Conservation (phyloP, 2,888 invertebrate genomes). For the Harpagoxenus sublaevis region DNA sequence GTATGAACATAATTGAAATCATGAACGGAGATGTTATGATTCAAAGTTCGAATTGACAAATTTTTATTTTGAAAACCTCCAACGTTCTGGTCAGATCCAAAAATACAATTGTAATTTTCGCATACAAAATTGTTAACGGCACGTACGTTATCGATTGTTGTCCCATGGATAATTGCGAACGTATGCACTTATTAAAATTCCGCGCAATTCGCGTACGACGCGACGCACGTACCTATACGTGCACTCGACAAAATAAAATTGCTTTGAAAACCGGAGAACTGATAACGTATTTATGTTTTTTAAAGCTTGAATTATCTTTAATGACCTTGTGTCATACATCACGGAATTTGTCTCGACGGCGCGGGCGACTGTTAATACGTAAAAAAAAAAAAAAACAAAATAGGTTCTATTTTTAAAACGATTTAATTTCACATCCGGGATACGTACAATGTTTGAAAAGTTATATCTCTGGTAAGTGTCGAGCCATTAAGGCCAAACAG, state of each 20-base stretch:
- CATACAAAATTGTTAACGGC: background rate
- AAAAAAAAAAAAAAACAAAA: no score
- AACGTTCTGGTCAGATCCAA: no score
- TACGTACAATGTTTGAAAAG: background rate
- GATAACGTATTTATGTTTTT: background rate
- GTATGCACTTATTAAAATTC: background rate
- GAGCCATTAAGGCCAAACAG: background rate
- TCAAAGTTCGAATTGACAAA: background rate
- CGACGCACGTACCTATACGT: background rate
- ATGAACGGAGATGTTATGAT: background rate
- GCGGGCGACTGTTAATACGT: background rate
- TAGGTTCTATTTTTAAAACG: background rate
- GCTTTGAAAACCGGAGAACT: background rate
- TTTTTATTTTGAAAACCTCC: background rate
- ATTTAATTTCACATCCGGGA: background rate
- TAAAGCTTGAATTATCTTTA: background rate
- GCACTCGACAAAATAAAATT: background rate
- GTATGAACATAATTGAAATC: no score
- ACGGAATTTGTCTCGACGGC: background rate
- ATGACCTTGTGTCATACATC: constrained; percentile 1
- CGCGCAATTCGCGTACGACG: background rate
- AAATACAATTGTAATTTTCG: background rate
- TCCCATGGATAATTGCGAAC: background rate
- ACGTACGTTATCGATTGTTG: background rate
- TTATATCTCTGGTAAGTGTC: background rate